Evolutionary conservation across 1,140 invertebrate genomes (phyloP).

Genomic region (Triops cancriformis): DNA sequence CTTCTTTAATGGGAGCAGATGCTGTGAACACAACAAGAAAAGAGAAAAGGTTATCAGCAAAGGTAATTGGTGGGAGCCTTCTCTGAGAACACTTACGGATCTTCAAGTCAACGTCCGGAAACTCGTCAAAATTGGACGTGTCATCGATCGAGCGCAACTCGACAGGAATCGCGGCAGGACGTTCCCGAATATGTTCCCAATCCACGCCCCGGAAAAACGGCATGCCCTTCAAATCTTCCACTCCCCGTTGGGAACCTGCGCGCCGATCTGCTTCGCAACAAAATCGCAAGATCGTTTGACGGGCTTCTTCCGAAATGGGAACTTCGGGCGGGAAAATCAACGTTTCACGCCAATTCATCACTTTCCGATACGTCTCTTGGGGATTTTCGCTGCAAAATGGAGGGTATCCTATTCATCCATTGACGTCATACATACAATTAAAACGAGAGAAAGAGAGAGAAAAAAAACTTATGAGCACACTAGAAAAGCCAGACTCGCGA

Average conservation of each 20-base stretch:
- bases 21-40: conserved; percentile 50
- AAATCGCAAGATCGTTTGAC: conserved; percentile 56
- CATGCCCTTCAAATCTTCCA: conserved; percentile 75
- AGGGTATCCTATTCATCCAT: conserved; percentile 67
- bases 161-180: conserved; percentile 93
- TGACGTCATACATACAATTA: conserved; percentile 6
- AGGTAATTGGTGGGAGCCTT: not conserved
- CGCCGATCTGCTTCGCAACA: conserved; percentile 90
- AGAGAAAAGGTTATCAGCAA: not conserved
- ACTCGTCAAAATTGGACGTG: conserved; percentile 99
- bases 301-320: conserved; percentile 81
- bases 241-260: conserved; percentile 78
- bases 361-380: conserved; percentile 98
- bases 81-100: conserved; percentile 68
- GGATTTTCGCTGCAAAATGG: conserved; percentile 99
- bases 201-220: conserved; percentile 87
- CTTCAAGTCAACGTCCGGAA: conserved; percentile 96
- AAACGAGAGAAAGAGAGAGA: conserved; percentile 15
- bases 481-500: not conserved
- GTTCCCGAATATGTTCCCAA: conserved; percentile 92
- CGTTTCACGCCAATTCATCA: conserved; percentile 99
- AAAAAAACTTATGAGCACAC: not conserved
- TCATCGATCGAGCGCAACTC: conserved; percentile 69
- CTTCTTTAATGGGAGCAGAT: conserved; percentile 57
- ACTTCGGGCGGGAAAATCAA: conserved; percentile 97